Base-by-base conservation (phyloP, 92 coral and sea anemone species). In the Siderastrea siderea region DNA sequence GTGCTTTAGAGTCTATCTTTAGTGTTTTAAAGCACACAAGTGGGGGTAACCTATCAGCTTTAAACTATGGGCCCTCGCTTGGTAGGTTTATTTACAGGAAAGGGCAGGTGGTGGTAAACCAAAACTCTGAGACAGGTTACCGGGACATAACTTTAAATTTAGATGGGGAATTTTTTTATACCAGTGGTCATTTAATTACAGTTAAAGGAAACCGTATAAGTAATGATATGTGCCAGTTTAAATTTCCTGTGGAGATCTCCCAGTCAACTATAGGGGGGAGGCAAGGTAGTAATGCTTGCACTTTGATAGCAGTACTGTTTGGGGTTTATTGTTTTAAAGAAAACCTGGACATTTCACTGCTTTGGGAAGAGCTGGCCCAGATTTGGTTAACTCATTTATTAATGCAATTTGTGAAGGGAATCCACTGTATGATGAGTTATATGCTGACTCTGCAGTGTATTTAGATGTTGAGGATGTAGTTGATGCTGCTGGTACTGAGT, bases 381-480 rank as follows among this genome's bases (percentile, higher is more conserved):
- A 26, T 26, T 26, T 26, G 38, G 38, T 26, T 26, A 26, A 26
- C 38, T 26, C 0, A 26, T 26, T 26, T 26, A 26, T 26, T 26
- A 26, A 26, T 26, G 38, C 38, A 26, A 26, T 26, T 26, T 26
- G 38, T 26, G 38, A 26, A 26, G 38, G 38, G 38, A 8, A 82
- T 80, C 48, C 3, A 1, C 8, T 69, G 14, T 87, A 87, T 79
- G 86, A 87, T 87, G 82, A 78, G 11, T 17, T 79, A 50, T 87
- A 72, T 59, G 62, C 49, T 15, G 77, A 86, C 77, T 61, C 77
- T 76, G 84, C 90, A 43, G 84, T 77, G 57, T 67, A 26, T 52
- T 47, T 77, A 12, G 90, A 86, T 78, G 90, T 86, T 44, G 91
- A 79, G 43, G 91, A 87, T 87, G 38, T 26, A 26, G 91, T 72